Percentiles rank a stretch among this genome's conserved stretches.
Evolutionary conservation across 2,797 vertebrate genomes (phyloP).

Genomic region (Poecilia wingei): DNA sequence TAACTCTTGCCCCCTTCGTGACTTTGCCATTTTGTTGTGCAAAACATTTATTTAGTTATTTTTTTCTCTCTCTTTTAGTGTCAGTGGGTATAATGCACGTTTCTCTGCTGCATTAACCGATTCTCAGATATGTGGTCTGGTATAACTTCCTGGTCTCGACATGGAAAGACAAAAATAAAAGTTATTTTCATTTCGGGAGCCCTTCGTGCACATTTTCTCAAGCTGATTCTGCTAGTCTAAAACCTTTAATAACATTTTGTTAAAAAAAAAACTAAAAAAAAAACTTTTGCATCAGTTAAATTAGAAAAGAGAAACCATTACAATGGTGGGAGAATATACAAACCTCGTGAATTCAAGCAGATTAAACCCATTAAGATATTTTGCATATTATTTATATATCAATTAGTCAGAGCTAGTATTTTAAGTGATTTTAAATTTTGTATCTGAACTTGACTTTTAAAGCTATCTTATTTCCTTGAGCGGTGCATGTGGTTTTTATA

Average conservation of each 20-base stretch:
- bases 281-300: not conserved
- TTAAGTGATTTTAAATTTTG: not conserved
- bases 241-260: not conserved
- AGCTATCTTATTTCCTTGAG: not conserved
- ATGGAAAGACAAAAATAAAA: slow-evolving; percentile 7
- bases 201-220: not conserved
- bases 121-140: not conserved
- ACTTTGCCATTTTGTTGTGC: not conserved
- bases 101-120: not conserved
- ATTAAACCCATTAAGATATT: not conserved
- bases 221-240: not conserved
- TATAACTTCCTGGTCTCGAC: slow-evolving; percentile 10
- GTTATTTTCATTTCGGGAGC: not conserved
- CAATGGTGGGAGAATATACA: not conserved
- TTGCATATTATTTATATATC: not conserved
- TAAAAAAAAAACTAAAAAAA: not conserved
- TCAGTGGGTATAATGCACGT: not conserved
- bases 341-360: not conserved
- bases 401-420: not conserved
- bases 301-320: not conserved
- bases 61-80: not conserved
- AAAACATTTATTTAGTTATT: not conserved
- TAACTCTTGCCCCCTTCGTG: too few relatives aligned
- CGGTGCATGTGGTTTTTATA: not conserved
- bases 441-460: not conserved